Percentiles rank a stretch among this genome's conserved stretches.
These are phyloP conservation scores for Drosophila subquinaria DNA, from an alignment of 2,888 invertebrate genomes.

Conservation along the genomic window DNA sequence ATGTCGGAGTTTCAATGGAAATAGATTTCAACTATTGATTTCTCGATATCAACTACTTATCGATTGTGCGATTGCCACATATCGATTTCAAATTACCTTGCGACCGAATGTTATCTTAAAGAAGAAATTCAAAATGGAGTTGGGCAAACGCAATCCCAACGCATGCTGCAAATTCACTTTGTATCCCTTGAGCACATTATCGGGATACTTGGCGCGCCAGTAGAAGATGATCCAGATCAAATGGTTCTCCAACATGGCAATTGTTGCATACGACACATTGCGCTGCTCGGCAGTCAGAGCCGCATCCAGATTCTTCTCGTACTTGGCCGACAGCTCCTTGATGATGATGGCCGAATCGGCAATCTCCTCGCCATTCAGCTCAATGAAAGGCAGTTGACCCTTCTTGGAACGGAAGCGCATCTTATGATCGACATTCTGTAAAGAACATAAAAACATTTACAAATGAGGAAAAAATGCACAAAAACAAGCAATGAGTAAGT, in stretches of 20 bases:
- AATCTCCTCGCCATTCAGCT: conserved; percentile 97
- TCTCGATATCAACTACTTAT: conserved; percentile 2
- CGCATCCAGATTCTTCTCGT: conserved; percentile 93
- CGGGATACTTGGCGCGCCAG: conserved; percentile 97
- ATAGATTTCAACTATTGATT: background rate
- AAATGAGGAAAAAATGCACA: background rate
- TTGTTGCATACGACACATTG: conserved; percentile 95
- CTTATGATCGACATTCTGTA: conserved; percentile 97
- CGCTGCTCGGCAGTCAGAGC: conserved; percentile 93
- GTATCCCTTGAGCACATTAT: conserved; percentile 94
- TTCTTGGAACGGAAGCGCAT: conserved; percentile 97
- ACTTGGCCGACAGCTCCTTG: conserved; percentile 93
- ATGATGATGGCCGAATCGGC: conserved; percentile 96
- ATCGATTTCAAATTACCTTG: conserved; percentile 87
- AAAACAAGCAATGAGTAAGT: conserved; percentile 40
- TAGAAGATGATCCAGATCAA: conserved; percentile 95
- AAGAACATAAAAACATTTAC: background rate
- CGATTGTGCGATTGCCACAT: conserved; percentile 7
- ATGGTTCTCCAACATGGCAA: conserved; percentile 97
- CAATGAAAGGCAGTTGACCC: conserved; percentile 97
- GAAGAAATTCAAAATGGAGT: conserved; percentile 94
- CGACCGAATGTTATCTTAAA: conserved; percentile 95
- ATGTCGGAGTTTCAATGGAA: conserved; percentile 19
- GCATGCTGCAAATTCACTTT: conserved; percentile 96
- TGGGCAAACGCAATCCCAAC: conserved; percentile 94